Percentiles rank a stretch among this genome's conserved stretches.
Evolutionary conservation across 2,888 invertebrate species (phyloP).

Genomic region (Phlogophora meticulosa): DNA sequence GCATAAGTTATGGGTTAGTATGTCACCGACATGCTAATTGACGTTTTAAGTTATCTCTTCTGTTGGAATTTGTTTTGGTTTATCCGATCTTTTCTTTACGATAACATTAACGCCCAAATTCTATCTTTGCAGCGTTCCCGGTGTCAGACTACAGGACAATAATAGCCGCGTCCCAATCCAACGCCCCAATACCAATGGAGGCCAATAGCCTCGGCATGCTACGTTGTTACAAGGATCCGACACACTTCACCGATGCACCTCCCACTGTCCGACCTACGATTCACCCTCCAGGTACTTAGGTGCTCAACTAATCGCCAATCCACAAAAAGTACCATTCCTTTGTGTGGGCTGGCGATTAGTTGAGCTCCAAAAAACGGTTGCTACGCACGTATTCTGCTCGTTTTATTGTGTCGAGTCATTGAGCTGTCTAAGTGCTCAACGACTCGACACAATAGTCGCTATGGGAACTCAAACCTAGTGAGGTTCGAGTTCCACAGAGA

Average conservation of each 20-base stretch:
- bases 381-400: background rate
- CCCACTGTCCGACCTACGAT: conserved; percentile 90
- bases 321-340: no score
- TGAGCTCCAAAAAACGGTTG: background rate
- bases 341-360: background rate
- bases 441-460: no score
- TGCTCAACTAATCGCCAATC: no score
- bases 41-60: no score
- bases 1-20: no score
- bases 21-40: no score
- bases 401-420: background rate
- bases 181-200: conserved; percentile 91
- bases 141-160: conserved; percentile 90
- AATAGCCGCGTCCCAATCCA: conserved; percentile 92
- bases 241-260: conserved; percentile 89
- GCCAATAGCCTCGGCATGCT: conserved; percentile 90
- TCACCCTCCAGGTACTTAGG: conserved; percentile 84
- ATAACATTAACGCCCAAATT: background rate
- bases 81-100: no score
- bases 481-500: no score
- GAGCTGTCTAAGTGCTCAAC: background rate
- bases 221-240: conserved; percentile 92
- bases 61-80: no score
- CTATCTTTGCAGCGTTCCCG: conserved; percentile 83
- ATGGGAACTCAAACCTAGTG: no score